Base-by-base conservation (phyloP, 2,888 invertebrate species). In the Eilema depressum region DNA sequence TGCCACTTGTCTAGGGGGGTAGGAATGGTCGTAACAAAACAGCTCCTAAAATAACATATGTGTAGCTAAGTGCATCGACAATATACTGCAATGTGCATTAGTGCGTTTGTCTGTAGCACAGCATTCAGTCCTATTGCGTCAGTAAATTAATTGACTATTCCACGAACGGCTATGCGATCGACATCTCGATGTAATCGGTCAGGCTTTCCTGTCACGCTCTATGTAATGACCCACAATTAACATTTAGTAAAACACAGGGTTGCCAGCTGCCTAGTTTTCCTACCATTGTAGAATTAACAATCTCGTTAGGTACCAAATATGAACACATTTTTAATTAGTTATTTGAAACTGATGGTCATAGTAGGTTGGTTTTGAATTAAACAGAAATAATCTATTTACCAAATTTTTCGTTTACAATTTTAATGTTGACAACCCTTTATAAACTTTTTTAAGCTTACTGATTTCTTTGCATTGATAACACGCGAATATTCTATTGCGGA, bases 171-270 rank as follows among this genome's bases (percentile, higher is more conserved):
- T 85, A 85, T 84, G 83, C 80, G 87, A 89, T 89, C 86, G 83
- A 82, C 86, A 91, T 90, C 85, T 83, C 84, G 87, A 87, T 88
- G 82, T 86, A 89, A 92, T 92, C 90, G 82, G 70, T 68, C 79
- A 80, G 87, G 85, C 87, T 90, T 92, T 93, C 92, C 92, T 92
- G 92, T 92, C 93, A 89, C 89, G 91, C 87, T 88, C 83, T 72
- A 76, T 66, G 83, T 89, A 88, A 90, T 89, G 76, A 82, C 74
- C 74, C 69, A 77, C 86, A 86, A 88, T 90, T 89, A 86, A 83
- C 85, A 81, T 81, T 71, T 75, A 76, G 70, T 62, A 72, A 69
- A 78, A 73, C 68, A 74, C 76, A 77, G 66, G 66, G 66, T 41
- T 66, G 41, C 26, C 66, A 26, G 23, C 37, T 59, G 0, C 20